Evolutionary conservation across 2,888 invertebrate species (phyloP).

Genomic region (Craniophora ligustri): DNA sequence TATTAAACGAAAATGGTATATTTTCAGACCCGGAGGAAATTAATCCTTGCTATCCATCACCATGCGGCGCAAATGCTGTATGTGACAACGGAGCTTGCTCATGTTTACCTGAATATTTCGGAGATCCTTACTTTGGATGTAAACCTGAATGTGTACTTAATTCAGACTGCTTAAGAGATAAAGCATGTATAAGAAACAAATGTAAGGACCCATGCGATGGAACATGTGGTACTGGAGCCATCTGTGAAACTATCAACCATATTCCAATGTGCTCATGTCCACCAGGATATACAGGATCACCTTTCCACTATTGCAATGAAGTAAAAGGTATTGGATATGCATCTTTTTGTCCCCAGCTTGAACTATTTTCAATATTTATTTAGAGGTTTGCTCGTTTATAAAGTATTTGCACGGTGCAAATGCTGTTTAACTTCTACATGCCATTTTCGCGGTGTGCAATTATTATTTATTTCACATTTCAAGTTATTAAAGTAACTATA

Average conservation of each 20-base stretch:
- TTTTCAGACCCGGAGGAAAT: constrained; percentile 71
- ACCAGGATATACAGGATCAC: constrained; percentile 90
- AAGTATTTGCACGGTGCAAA: too few species aligned
- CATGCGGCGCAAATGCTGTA: constrained; percentile 91
- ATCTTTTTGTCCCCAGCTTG: too few species aligned
- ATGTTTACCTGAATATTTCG: constrained; percentile 92
- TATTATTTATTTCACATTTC: not conserved
- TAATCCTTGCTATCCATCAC: constrained; percentile 91
- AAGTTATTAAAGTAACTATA: not conserved
- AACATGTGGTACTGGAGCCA: constrained; percentile 90
- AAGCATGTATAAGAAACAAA: constrained; percentile 92
- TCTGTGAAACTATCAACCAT: constrained; percentile 90
- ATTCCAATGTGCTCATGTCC: constrained; percentile 91
- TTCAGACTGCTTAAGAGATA: constrained; percentile 91
- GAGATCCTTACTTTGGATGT: constrained; percentile 92
- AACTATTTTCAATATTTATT: too few species aligned
- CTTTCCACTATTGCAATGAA: constrained; percentile 88
- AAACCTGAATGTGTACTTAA: constrained; percentile 94
- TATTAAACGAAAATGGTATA: not conserved
- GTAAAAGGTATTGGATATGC: constrained; percentile 77
- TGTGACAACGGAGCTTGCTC: constrained; percentile 91
- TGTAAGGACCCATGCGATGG: constrained; percentile 92
- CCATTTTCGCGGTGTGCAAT: too few species aligned
- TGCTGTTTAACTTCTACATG: too few species aligned
- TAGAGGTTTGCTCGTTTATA: too few species aligned